Evolutionary conservation across 2,888 invertebrate genomes (phyloP).

Genomic region (Mythimna pallens): DNA sequence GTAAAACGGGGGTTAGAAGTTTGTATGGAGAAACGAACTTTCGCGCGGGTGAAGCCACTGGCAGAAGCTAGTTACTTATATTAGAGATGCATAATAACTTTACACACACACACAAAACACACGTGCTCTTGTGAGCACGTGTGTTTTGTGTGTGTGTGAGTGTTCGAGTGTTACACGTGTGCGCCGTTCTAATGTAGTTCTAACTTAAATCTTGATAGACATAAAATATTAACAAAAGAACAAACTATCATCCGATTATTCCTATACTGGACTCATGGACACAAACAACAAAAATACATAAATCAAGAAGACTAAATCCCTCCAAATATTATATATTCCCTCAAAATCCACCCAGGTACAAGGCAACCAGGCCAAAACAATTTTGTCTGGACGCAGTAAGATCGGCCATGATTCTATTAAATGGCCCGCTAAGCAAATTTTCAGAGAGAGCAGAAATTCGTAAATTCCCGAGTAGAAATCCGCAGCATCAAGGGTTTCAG

Average conservation of each 20-base stretch:
- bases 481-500: constrained; percentile 20
- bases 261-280: neutral
- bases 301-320: constrained; percentile 4
- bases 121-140: too few relatives aligned
- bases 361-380: constrained; percentile 46
- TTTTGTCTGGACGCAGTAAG: constrained; percentile 49
- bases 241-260: neutral
- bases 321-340: constrained; percentile 16
- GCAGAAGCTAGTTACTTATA: too few relatives aligned
- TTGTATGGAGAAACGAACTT: too few relatives aligned
- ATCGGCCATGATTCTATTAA: constrained; percentile 56
- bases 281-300: neutral
- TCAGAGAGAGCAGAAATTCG: constrained; percentile 48
- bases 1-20: too few relatives aligned
- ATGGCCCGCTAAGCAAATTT: constrained; percentile 58
- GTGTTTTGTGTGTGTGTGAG: too few relatives aligned
- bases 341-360: constrained; percentile 27
- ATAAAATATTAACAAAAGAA: neutral
- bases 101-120: too few relatives aligned
- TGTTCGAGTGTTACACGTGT: too few relatives aligned
- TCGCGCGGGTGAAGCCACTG: too few relatives aligned
- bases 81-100: too few relatives aligned
- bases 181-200: too few relatives aligned
- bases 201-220: too few relatives aligned
- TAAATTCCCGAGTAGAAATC: constrained; percentile 48